A percentile compares a stretch with the other conserved stretches of the same genome.
These are phyloP conservation scores for Pleuronectes platessa DNA, from an alignment of 2,113 vertebrate genomes.

Conservation along the genomic window DNA sequence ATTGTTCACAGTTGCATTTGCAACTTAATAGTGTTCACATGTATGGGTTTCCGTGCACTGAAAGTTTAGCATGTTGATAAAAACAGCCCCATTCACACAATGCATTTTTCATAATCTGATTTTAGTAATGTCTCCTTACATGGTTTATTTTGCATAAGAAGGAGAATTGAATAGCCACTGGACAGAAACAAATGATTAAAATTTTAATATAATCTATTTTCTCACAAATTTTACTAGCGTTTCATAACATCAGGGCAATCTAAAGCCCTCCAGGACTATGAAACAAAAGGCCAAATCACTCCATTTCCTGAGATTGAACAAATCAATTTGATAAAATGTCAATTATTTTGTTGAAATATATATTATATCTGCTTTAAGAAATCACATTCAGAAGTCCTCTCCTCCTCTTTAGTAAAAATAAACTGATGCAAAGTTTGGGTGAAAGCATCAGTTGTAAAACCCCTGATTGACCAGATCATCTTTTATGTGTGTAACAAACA, in stretches of 20 bases:
- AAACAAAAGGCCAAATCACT: neutral
- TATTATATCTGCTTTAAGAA: neutral
- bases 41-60: neutral
- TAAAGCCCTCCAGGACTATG: neutral
- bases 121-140: no score
- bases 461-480: neutral
- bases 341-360: conserved; percentile 1
- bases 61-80: neutral
- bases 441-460: no score
- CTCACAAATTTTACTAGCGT: neutral
- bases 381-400: neutral
- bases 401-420: neutral
- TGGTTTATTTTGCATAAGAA: no score
- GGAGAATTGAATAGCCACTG: no score
- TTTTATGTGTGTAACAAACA: neutral
- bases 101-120: neutral
- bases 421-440: no score
- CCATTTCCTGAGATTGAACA: neutral
- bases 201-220: no score
- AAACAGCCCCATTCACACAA: neutral
- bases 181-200: no score
- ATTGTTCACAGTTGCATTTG: neutral
- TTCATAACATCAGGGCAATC: neutral
- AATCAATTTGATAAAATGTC: neutral
- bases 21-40: neutral